Conservation (phyloP, 2,797 vertebrate species). For the Cynodonichthys magdalenae region DNA sequence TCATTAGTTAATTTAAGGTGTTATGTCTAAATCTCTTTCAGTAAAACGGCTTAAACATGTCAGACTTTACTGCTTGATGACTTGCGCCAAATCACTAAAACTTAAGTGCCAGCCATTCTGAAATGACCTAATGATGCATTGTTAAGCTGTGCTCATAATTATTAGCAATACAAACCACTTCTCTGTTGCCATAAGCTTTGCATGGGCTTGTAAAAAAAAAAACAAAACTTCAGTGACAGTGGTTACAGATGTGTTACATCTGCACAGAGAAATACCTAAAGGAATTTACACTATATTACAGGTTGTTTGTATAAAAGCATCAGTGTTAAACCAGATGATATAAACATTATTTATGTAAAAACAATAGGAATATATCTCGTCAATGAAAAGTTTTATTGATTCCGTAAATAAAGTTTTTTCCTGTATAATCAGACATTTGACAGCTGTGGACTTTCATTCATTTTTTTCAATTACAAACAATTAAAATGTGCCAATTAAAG, state of each 20-base stretch:
- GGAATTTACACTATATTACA: slow-evolving; percentile 46
- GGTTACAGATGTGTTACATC: slow-evolving; percentile 30
- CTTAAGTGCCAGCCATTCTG: slow-evolving; percentile 3
- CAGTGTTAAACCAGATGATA: slow-evolving; percentile 65
- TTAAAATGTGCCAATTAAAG: too few species aligned
- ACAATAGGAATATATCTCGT: slow-evolving; percentile 66
- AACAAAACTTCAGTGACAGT: slow-evolving; percentile 31
- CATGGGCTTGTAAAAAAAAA: slow-evolving; percentile 56
- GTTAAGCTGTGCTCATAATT: slow-evolving; percentile 25
- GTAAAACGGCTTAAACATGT: not conserved
- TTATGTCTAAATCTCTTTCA: too few species aligned
- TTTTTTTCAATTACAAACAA: not conserved
- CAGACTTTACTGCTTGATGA: too few species aligned
- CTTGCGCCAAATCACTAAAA: slow-evolving; percentile 34
- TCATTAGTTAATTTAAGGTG: too few species aligned
- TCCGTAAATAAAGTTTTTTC: slow-evolving; percentile 89
- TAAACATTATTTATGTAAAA: slow-evolving; percentile 71
- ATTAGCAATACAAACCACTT: slow-evolving; percentile 53
- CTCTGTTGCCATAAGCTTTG: slow-evolving; percentile 57
- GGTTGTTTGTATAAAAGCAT: slow-evolving; percentile 69
- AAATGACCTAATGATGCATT: slow-evolving; percentile 11
- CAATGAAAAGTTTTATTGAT: slow-evolving; percentile 89
- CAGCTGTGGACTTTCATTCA: slow-evolving; percentile 5
- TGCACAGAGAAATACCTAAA: slow-evolving; percentile 21
- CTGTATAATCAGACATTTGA: slow-evolving; percentile 81